These are phyloP conservation scores for Phaenicophaeus curvirostris DNA, from an alignment of 2,797 vertebrate species.

Conservation along the genomic window DNA sequence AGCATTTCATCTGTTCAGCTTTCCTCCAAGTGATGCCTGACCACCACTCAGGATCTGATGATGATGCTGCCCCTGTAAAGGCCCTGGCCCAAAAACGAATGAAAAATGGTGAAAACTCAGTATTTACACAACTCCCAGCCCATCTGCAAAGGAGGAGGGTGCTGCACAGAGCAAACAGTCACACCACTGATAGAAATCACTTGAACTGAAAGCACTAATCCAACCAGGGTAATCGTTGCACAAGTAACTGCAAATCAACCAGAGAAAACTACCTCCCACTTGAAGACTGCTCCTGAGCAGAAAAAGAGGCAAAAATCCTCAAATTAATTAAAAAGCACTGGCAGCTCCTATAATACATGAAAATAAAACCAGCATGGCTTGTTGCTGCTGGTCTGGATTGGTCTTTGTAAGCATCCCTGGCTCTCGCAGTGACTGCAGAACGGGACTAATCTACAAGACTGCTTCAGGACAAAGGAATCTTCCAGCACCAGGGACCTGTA, in stretches of 20 bases:
- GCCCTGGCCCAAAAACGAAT: neutral
- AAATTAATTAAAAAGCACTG: neutral
- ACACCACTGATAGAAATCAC: fast-evolving
- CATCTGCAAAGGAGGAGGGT: neutral
- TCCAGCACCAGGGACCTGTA: neutral
- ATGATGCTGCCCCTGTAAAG: neutral
- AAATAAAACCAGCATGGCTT: neutral
- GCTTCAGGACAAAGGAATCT: neutral
- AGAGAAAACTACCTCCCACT: neutral
- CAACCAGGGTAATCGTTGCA: neutral
- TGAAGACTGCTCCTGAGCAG: neutral
- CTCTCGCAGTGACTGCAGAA: neutral
- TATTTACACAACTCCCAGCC: neutral
- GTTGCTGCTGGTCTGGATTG: neutral
- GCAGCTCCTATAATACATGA: neutral
- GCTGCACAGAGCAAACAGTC: neutral
- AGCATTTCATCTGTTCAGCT: fast-evolving
- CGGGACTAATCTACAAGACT: neutral
- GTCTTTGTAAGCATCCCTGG: neutral
- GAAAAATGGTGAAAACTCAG: neutral
- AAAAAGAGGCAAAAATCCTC: neutral
- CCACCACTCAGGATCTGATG: fast-evolving
- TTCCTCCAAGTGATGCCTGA: neutral
- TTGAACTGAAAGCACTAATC: fast-evolving
- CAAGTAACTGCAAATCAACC: neutral